phyloP scores from a whole-genome alignment of 2,888 invertebrate genomes.

The Nymphalis c-album region DNA sequence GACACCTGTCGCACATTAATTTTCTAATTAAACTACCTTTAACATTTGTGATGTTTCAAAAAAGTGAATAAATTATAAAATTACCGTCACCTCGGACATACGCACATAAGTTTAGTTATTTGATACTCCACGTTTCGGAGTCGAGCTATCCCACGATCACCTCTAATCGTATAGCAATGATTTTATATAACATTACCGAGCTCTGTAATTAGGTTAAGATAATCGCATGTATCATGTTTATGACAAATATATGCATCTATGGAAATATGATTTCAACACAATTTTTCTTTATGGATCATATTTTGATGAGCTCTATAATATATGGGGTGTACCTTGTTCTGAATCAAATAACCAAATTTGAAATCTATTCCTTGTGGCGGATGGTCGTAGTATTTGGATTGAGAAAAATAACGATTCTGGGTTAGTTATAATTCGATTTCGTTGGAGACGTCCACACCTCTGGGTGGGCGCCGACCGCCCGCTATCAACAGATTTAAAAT shows the following conservation, averaged over 20 bases:
- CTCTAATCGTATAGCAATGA: constrained; percentile 2
- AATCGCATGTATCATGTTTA: constrained; percentile 20
- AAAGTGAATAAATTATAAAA: constrained; percentile 4
- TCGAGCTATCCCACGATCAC: constrained; percentile 4
- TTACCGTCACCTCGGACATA: not conserved
- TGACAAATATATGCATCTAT: constrained; percentile 29
- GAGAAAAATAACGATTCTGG: constrained; percentile 10
- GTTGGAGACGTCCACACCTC: constrained; percentile 70
- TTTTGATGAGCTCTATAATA: constrained; percentile 15
- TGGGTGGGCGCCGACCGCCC: constrained; percentile 76
- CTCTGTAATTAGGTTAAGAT: constrained; percentile 8
- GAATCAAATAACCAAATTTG: constrained; percentile 15
- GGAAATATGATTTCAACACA: constrained; percentile 28
- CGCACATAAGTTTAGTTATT: not conserved
- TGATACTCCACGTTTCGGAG: constrained; percentile 1
- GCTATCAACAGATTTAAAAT: constrained; percentile 68
- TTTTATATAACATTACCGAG: constrained; percentile 2
- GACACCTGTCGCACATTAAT: not conserved
- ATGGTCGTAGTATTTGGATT: constrained; percentile 7
- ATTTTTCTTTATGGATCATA: constrained; percentile 28
- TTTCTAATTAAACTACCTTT: not conserved
- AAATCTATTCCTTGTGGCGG: constrained; percentile 15
- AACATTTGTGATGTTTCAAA: not conserved
- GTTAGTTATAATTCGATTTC: constrained; percentile 72
- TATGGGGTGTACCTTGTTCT: constrained; percentile 4